Evolutionary conservation across 1,140 invertebrate species (phyloP), one percentile per base, ranked within the genome.

Genomic region (Holcopasites calliopsidis): DNA sequence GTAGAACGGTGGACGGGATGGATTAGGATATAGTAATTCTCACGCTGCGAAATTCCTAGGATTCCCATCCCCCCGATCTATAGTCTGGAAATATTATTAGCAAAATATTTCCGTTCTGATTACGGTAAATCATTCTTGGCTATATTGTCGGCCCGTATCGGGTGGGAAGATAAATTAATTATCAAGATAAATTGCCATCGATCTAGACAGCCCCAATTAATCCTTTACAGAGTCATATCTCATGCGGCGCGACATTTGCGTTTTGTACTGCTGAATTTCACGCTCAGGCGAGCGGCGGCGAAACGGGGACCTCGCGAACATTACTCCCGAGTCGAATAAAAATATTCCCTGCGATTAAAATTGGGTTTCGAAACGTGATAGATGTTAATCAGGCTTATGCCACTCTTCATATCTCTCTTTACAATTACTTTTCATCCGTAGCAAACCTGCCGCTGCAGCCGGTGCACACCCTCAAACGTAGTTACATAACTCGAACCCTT

Each of bases 161-260:
- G 52, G 61, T 21, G 61, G 49, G 49, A 66, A 55, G 71, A 73
- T 73, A 73, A 73, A 73, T 73, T 73, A 66, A 73, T 73, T 66
- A 55, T 54, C 71, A 55, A 65, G 71, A 73, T 73, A 73, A 66
- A 73, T 73, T 73, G 61, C 49, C 38, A 73, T 73, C 71, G 61
- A 73, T 73, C 61, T 55, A 66, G 71, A 66, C 71, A 73, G 61
- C 28, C 61, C 11, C 61, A 2, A 73, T 73, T 73, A 73, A 73
- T 73, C 71, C 71, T 73, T 55, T 73, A 44, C 71, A 33, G 40
- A 65, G 10, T 61, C 28, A 55, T 73, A 73, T 66, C 50, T 73
- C 71, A 66, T 55, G 49, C 71, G 61, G 50, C 71, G 35, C 35
- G 71, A 73, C 61, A 55, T 65, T 52, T 38, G 38, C 38, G 71